These are phyloP conservation scores for Eumeta japonica DNA, from an alignment of 1,140 invertebrate species.

Conservation along the genomic window DNA sequence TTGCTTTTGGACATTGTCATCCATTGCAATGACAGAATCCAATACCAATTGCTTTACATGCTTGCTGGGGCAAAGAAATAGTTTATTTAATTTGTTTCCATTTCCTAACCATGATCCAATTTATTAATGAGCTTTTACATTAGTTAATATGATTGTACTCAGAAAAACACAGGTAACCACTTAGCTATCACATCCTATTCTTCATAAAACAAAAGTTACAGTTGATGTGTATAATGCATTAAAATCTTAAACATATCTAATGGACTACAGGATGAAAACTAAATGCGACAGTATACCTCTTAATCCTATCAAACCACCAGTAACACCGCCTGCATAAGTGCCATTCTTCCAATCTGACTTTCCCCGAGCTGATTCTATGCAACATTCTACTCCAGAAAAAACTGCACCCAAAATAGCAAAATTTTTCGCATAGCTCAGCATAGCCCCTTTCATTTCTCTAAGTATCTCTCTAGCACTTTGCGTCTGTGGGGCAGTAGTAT, in stretches of 20 bases:
- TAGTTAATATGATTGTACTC: no score
- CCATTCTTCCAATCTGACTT: conserved; percentile 97
- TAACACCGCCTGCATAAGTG: conserved; percentile 89
- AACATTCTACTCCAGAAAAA: conserved; percentile 91
- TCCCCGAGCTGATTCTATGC: conserved; percentile 87
- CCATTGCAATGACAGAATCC: no score
- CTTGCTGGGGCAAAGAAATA: no score
- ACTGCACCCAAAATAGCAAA: conserved; percentile 93
- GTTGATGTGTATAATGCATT: no score
- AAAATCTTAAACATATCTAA: neutral
- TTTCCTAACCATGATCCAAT: no score
- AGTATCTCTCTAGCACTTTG: conserved; percentile 83
- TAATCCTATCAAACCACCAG: conserved; percentile 92
- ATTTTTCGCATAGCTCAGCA: conserved; percentile 93
- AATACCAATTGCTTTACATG: no score
- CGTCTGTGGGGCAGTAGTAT: conserved; percentile 70
- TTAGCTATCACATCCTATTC: neutral
- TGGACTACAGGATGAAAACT: neutral
- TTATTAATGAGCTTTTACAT: no score
- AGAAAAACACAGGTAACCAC: neutral
- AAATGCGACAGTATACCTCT: conserved; percentile 67
- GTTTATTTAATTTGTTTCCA: no score
- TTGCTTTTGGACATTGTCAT: no score
- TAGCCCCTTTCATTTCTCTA: conserved; percentile 88
- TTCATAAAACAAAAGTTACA: no score